These are phyloP conservation scores for Trematocara marginatum DNA, from an alignment of 2,113 vertebrate genomes.

Conservation along the genomic window DNA sequence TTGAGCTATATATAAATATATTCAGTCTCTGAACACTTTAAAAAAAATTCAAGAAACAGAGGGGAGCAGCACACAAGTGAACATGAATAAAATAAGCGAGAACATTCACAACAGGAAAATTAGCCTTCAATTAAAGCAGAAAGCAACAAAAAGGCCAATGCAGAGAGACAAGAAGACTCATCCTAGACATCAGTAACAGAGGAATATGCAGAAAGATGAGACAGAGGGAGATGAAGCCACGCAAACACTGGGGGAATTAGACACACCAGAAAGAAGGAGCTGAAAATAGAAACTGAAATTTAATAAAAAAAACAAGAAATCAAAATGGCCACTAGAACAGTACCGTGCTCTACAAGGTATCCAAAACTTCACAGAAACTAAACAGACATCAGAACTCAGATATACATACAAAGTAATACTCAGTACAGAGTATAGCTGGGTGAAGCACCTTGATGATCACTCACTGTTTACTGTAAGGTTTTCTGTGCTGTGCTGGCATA, in stretches of 20 bases:
- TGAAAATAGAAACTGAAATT: neutral
- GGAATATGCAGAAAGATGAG: neutral
- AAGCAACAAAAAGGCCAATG: neutral
- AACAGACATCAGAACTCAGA: neutral
- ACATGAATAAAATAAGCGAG: neutral
- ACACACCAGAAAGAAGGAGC: neutral
- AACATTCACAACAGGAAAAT: neutral
- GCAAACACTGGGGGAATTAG: neutral
- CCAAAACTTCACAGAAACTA: neutral
- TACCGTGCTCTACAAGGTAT: neutral
- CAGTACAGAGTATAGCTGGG: neutral
- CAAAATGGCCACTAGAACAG: neutral
- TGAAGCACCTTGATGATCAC: neutral
- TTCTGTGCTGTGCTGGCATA: neutral
- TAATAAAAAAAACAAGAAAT: neutral
- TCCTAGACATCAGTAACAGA: neutral
- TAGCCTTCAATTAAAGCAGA: neutral
- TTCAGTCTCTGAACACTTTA: neutral
- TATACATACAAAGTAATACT: neutral
- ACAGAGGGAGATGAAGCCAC: neutral
- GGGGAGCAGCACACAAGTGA: neutral
- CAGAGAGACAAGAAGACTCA: neutral
- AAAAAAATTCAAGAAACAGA: accelerated
- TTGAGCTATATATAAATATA: neutral
- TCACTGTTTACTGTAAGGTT: neutral